phyloP scores from a whole-genome alignment of 2,113 vertebrate species.

The Salvelinus namaycush region DNA sequence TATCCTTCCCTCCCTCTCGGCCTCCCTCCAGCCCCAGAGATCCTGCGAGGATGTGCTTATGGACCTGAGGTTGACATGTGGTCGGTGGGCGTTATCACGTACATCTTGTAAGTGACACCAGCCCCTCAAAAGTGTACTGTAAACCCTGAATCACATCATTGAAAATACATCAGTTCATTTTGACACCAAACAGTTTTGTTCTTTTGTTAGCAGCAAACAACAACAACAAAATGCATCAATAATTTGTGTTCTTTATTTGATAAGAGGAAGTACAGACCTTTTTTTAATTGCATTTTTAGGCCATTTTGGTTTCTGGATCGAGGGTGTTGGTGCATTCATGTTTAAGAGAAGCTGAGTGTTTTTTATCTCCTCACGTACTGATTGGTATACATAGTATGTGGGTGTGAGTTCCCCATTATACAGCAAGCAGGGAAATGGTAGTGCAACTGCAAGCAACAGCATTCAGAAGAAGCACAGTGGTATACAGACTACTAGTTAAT shows the following conservation, averaged over 20 bases:
- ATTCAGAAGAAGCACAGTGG: background rate
- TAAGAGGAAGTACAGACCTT: background rate
- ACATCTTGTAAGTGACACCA: constrained; percentile 84
- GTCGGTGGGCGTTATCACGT: constrained; percentile 89
- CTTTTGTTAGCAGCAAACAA: background rate
- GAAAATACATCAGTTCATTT: background rate
- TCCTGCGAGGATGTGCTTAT: constrained; percentile 83
- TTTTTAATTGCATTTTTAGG: background rate
- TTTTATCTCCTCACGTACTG: background rate
- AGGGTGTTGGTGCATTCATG: background rate
- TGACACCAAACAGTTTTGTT: background rate
- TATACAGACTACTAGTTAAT: background rate
- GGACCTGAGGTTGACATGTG: constrained; percentile 91
- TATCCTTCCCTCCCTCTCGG: background rate
- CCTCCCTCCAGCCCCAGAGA: constrained; percentile 78
- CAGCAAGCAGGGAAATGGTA: background rate
- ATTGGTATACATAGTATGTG: background rate
- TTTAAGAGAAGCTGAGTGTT: background rate
- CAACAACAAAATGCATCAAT: background rate
- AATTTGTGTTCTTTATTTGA: background rate
- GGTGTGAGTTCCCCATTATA: background rate
- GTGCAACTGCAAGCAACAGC: background rate
- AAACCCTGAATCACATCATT: background rate
- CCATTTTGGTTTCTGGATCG: background rate
- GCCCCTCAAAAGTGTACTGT: background rate